Conservation (phyloP, 1,140 invertebrate species). For the Drosophila pachea region DNA sequence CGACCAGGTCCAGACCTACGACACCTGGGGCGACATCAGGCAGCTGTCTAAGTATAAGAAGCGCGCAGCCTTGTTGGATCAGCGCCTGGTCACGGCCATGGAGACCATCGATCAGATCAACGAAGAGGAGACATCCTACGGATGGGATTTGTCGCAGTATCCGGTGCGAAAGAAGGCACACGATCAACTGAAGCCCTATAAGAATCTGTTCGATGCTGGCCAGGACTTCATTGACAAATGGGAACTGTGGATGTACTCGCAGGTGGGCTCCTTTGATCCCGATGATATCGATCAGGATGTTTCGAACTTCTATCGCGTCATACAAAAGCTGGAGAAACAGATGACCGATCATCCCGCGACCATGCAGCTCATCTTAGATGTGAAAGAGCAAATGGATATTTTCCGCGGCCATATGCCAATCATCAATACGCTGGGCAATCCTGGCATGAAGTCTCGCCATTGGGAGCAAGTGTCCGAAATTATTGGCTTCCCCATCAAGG, state of each 20-base stretch:
- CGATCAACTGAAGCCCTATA: constrained; percentile 90
- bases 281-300: constrained; percentile 93
- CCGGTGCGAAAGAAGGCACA: constrained; percentile 87
- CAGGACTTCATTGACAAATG: constrained; percentile 91
- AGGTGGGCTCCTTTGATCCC: constrained; percentile 91
- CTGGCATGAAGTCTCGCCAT: constrained; percentile 93
- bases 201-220: constrained; percentile 92
- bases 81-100: constrained; percentile 84
- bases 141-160: constrained; percentile 93
- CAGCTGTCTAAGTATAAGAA: constrained; percentile 91
- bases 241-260: constrained; percentile 90
- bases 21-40: constrained; percentile 92
- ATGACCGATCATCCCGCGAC: constrained; percentile 87
- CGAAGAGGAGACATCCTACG: constrained; percentile 93
- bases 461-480: constrained; percentile 98
- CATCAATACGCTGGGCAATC: constrained; percentile 95
- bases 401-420: constrained; percentile 95
- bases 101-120: constrained; percentile 94
- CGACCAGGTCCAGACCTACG: constrained; percentile 91
- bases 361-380: constrained; percentile 83
- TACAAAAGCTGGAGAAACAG: constrained; percentile 93
- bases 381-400: constrained; percentile 87
- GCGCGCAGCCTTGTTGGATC: constrained; percentile 87
- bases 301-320: constrained; percentile 87
- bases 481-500: constrained; percentile 94